phyloP scores from a whole-genome alignment of 2,797 vertebrate species.

The Myripristis jacobus region DNA sequence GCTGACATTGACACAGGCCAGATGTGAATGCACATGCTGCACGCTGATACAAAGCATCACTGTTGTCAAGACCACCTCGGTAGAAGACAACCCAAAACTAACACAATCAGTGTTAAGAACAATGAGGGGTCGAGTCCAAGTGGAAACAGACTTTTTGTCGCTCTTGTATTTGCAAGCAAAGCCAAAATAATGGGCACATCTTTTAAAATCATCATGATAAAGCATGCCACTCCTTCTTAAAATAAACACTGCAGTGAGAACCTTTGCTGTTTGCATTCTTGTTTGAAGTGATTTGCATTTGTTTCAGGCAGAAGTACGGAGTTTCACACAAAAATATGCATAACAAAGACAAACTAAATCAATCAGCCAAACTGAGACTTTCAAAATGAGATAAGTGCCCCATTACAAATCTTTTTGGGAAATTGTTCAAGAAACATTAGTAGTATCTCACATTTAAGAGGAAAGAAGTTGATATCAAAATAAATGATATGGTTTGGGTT shows the following conservation, averaged over 20 bases:
- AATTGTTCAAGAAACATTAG: not conserved
- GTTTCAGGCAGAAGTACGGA: not conserved
- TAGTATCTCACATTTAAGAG: conserved; percentile 1
- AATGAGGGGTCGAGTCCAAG: not conserved
- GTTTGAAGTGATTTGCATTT: not conserved
- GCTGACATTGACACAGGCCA: conserved; percentile 35
- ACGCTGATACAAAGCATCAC: not conserved
- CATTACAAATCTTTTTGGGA: not conserved
- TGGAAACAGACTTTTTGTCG: not conserved
- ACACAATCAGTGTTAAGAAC: not conserved
- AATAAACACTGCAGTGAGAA: too few relatives aligned
- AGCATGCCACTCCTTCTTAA: too few relatives aligned
- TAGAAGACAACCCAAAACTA: not conserved
- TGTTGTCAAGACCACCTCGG: conserved; percentile 1
- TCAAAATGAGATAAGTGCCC: not conserved
- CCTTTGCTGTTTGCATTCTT: not conserved
- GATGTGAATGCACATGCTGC: conserved; percentile 40
- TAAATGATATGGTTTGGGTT: conserved; percentile 17
- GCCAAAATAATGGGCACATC: not conserved
- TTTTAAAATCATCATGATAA: conserved; percentile 1
- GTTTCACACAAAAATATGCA: not conserved
- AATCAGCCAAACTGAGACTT: not conserved
- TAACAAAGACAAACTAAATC: too few relatives aligned
- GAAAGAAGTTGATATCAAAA: conserved; percentile 10
- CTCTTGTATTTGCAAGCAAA: not conserved